Base-by-base conservation (phyloP, 2,797 vertebrate species). In the Argyrosomus regius region DNA sequence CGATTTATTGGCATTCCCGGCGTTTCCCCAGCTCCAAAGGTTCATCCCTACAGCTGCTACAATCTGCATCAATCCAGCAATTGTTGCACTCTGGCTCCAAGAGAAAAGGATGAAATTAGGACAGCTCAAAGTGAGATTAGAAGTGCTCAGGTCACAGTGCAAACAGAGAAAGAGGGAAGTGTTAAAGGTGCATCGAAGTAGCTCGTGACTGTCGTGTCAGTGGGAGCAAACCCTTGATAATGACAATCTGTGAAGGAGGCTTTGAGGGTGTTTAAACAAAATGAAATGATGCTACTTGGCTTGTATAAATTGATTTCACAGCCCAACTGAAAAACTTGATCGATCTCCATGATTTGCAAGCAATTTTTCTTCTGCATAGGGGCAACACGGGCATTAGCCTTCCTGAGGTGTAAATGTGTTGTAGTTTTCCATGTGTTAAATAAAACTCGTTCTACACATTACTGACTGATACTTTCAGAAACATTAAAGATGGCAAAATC, bases 1-100 rank as follows among this genome's bases (percentile, higher is more conserved):
- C 11, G 52, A 83, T 80, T 79, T 87, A 77, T 81, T 80, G 75
- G 71, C 79, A 70, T 87, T 85, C 82, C 88, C 68, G 2, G 68
- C 14, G 6, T 61, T 89, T 67, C 69, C 73, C 70, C 53, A 20
- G 74, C 81, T 56, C 85, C 83, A 28, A 78, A 50, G 28, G 48
- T 80, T 90, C 91, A 92, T 94, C 86, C 80, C 89, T 68, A 87
- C 88, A 83, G 90, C 90, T 82, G 88, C 86, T 39, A 22, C 45
- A 1, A 53, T 73, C 80, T 63, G 84, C 77, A 85, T 89, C 81
- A 80, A 71, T 78, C 75, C 80, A 73, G 65, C 46, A 49, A 80
- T 61, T 54, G 79, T 75, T 80, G 79, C 70, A 73, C 63, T 10
- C 87, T 91, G 83, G 6, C 49, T 49, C 66, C 26, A 46, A 57